These are phyloP conservation scores for Gallinago nigripennis DNA, from an alignment of 2,797 vertebrate species.

Conservation along the genomic window DNA sequence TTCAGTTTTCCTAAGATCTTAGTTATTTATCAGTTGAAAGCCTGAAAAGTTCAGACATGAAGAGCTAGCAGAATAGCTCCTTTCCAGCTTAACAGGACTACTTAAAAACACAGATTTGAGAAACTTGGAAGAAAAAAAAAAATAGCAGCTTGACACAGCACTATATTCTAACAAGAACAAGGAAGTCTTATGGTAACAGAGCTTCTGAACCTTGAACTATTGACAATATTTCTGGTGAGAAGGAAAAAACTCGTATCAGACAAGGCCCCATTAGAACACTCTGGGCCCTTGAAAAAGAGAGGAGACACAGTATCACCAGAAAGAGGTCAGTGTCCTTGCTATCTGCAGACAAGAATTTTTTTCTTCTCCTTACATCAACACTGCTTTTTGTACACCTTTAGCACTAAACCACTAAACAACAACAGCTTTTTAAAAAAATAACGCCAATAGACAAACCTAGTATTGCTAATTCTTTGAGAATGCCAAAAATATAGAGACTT, in stretches of 20 bases:
- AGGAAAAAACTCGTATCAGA: neutral
- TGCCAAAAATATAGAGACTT: slow-evolving; percentile 51
- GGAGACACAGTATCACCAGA: neutral
- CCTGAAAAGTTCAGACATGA: neutral
- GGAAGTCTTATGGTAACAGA: neutral
- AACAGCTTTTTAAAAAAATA: neutral
- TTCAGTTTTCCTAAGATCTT: neutral
- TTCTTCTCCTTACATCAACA: neutral
- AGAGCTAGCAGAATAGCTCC: neutral
- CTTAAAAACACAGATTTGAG: neutral
- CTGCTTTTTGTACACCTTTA: neutral
- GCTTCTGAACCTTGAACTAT: neutral
- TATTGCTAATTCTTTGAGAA: neutral
- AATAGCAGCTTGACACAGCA: neutral
- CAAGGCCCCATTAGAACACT: neutral
- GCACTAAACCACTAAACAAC: neutral
- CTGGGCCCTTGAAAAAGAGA: neutral
- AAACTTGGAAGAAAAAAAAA: neutral
- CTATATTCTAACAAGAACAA: neutral
- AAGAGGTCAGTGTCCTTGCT: neutral
- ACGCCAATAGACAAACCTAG: neutral
- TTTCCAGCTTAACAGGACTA: neutral
- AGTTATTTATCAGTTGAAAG: neutral
- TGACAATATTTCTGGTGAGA: neutral
- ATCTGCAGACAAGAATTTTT: neutral